These are phyloP conservation scores for Saxicola maurus DNA, from an alignment of 2,797 vertebrate genomes.

Conservation along the genomic window DNA sequence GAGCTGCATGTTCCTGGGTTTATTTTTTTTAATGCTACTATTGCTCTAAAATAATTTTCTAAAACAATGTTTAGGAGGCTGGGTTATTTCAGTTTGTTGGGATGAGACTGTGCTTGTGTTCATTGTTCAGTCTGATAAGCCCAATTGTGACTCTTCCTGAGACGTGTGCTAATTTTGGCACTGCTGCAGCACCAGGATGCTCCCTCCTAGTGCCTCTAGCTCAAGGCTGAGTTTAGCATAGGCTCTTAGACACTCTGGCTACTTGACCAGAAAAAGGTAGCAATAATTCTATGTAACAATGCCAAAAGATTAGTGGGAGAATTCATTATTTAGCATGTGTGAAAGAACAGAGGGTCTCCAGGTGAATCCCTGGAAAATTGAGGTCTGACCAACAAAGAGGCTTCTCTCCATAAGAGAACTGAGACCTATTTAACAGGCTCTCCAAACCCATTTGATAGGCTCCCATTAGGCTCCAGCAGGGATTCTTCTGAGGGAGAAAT, in stretches of 20 bases:
- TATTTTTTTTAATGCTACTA: neutral
- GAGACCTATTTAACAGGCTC: neutral
- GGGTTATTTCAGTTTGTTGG: neutral
- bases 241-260: neutral
- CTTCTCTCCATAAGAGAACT: neutral
- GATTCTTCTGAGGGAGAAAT: neutral
- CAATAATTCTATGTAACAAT: neutral
- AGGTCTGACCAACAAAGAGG: neutral
- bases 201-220: accelerated
- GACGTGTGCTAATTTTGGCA: neutral
- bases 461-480: neutral
- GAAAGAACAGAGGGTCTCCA: neutral
- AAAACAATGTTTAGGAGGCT: neutral
- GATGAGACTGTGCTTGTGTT: neutral
- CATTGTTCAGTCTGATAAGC: accelerated
- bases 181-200: neutral
- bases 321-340: neutral
- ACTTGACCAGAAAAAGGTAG: neutral
- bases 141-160: too few relatives aligned
- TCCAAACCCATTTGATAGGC: neutral
- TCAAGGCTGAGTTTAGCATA: neutral
- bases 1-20: accelerated
- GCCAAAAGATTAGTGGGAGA: neutral
- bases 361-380: neutral
- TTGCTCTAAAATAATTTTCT: neutral